A percentile compares a stretch with the other conserved stretches of the same genome.
Conservation (phyloP, 2,113 vertebrate genomes). For the Calidris pugnax region DNA sequence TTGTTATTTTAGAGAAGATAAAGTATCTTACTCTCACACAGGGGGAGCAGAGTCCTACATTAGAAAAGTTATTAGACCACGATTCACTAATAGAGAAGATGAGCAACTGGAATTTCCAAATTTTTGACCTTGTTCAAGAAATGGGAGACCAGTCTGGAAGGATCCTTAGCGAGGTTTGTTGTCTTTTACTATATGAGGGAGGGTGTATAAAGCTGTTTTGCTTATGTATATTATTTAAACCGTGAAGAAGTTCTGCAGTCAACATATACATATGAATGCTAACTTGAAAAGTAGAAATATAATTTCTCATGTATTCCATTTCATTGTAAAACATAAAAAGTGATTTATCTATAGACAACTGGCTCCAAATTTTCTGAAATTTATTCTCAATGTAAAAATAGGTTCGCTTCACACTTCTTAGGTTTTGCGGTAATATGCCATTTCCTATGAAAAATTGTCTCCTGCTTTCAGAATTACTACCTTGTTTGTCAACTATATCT, state of each 20-base stretch:
- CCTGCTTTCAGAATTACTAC: neutral
- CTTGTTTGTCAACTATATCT: neutral
- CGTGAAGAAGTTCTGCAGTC: neutral
- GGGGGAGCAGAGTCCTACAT: constrained; percentile 76
- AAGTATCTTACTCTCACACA: constrained; percentile 39
- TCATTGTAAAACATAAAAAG: neutral
- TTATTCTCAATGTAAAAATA: neutral
- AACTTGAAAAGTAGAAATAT: neutral
- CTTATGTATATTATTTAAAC: neutral
- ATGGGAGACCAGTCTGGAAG: constrained; percentile 90
- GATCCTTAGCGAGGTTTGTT: constrained; percentile 94
- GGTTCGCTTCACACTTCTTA: neutral
- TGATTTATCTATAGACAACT: neutral
- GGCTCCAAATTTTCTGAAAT: neutral
- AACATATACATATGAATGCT: neutral
- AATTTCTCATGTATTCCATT: neutral
- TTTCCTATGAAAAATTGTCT: neutral
- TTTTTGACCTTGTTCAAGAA: constrained; percentile 92
- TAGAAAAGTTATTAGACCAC: constrained; percentile 84
- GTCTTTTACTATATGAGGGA: neutral
- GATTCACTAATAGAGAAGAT: constrained; percentile 89
- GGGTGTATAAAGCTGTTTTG: neutral
- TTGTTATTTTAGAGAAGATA: neutral
- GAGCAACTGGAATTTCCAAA: constrained; percentile 98
- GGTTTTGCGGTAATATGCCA: neutral